These are phyloP conservation scores for Sebastes nivosus DNA, from an alignment of 2,797 vertebrate genomes.

Conservation along the genomic window DNA sequence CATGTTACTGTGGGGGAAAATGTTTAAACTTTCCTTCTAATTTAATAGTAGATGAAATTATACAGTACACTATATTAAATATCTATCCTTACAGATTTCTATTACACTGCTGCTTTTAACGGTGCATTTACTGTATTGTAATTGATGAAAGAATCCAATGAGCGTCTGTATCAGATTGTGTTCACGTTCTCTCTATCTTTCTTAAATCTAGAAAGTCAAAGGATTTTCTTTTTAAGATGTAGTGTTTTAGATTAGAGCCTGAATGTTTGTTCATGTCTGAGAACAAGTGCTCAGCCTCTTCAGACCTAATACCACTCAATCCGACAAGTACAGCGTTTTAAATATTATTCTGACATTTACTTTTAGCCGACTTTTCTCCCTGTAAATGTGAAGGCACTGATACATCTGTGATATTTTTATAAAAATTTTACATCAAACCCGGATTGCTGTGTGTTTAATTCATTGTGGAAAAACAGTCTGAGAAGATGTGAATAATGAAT, in stretches of 20 bases:
- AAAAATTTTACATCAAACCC: constrained; percentile 76
- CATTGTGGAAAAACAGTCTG: not conserved
- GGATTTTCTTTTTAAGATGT: constrained; percentile 43
- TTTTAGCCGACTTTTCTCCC: constrained; percentile 42
- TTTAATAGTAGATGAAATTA: constrained; percentile 26
- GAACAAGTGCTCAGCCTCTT: constrained; percentile 37
- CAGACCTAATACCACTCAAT: constrained; percentile 17
- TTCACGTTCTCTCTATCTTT: constrained; percentile 28
- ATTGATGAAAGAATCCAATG: constrained; percentile 14
- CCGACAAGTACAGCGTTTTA: constrained; percentile 25
- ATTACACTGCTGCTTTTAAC: constrained; percentile 57
- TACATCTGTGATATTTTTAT: constrained; percentile 77
- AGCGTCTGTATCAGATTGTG: constrained; percentile 30
- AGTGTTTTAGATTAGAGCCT: constrained; percentile 58
- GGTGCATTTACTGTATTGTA: constrained; percentile 28
- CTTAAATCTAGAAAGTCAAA: constrained; percentile 18
- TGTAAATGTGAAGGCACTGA: constrained; percentile 74
- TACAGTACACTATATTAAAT: constrained; percentile 20
- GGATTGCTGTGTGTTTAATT: constrained; percentile 28
- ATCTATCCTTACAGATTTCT: constrained; percentile 57
- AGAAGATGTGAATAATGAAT: not conserved
- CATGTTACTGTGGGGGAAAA: constrained; percentile 27
- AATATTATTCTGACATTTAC: constrained; percentile 42
- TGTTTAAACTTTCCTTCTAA: constrained; percentile 22
- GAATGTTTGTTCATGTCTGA: constrained; percentile 40